These are phyloP conservation scores for Dromaius novaehollandiae DNA, from an alignment of 2,113 vertebrate species.

Conservation along the genomic window DNA sequence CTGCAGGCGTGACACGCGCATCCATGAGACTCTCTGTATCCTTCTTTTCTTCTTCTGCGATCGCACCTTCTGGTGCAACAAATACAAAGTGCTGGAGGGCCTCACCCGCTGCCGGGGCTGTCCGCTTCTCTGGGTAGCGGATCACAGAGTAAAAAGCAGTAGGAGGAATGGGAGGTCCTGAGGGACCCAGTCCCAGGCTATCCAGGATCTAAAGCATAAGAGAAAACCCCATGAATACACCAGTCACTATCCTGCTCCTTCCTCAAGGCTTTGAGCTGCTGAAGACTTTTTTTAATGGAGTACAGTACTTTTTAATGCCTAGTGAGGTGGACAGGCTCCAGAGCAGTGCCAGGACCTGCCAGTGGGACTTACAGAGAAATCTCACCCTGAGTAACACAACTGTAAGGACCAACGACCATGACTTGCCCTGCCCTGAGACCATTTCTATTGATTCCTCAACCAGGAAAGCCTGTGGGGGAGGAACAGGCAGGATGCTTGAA, in stretches of 20 bases:
- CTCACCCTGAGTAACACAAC: neutral
- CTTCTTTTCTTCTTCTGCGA: slow-evolving; percentile 66
- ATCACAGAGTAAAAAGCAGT: slow-evolving; percentile 80
- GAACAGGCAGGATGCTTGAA: neutral
- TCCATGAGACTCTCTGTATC: slow-evolving; percentile 49
- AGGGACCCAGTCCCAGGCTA: slow-evolving; percentile 79
- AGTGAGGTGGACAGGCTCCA: neutral
- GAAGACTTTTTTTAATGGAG: neutral
- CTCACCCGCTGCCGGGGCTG: neutral
- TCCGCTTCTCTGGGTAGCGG: slow-evolving; percentile 75
- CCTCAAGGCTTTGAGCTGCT: neutral
- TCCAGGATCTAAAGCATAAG: slow-evolving; percentile 80
- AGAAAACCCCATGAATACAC: neutral
- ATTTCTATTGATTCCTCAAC: neutral
- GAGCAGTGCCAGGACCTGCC: neutral
- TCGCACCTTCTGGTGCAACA: slow-evolving; percentile 25
- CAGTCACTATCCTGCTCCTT: neutral
- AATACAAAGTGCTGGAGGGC: slow-evolving; percentile 78
- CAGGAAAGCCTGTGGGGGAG: neutral
- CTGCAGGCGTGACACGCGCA: rapidly evolving
- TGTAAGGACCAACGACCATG: neutral
- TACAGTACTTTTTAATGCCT: neutral
- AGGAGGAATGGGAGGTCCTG: slow-evolving; percentile 78
- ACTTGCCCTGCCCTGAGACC: neutral
- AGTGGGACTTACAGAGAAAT: neutral